These are phyloP conservation scores for Cephalotes varians DNA, from an alignment of 2,888 invertebrate species.

Conservation along the genomic window DNA sequence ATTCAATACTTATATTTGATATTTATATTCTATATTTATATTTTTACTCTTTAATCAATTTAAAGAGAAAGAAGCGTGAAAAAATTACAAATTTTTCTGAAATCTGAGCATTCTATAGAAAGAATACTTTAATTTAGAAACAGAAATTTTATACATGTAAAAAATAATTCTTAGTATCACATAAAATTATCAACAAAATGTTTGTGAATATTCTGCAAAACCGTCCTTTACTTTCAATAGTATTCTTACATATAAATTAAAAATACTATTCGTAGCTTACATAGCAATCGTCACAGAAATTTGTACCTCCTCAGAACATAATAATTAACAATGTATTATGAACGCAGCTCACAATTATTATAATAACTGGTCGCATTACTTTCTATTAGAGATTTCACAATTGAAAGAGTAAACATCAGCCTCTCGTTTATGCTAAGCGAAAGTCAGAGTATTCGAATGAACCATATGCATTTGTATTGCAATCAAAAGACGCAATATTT, in stretches of 20 bases:
- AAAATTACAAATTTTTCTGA: not conserved
- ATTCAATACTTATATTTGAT: not conserved
- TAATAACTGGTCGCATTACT: conserved; percentile 30
- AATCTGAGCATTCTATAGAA: not conserved
- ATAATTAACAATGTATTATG: conserved; percentile 29
- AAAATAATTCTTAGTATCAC: not conserved
- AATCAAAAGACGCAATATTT: not conserved
- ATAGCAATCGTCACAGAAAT: conserved; percentile 17
- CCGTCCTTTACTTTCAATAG: conserved; percentile 21
- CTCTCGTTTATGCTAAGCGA: conserved; percentile 31
- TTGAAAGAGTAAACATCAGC: conserved; percentile 34
- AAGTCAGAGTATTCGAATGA: conserved; percentile 14
- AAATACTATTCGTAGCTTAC: conserved; percentile 1
- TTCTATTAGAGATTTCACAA: conserved; percentile 47
- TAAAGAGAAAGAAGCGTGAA: not conserved
- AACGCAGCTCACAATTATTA: conserved; percentile 28
- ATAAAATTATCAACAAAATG: not conserved
- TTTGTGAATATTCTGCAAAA: not conserved
- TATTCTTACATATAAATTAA: not conserved
- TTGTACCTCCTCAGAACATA: conserved; percentile 13
- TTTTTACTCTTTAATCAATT: not conserved
- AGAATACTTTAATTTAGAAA: not conserved
- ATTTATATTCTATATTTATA: no score
- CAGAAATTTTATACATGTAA: not conserved
- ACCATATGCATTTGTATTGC: not conserved